Evolutionary conservation across 2,888 invertebrate genomes (phyloP), one percentile per base, ranked within the genome.

Genomic region (Drosophila subsilvestris): DNA sequence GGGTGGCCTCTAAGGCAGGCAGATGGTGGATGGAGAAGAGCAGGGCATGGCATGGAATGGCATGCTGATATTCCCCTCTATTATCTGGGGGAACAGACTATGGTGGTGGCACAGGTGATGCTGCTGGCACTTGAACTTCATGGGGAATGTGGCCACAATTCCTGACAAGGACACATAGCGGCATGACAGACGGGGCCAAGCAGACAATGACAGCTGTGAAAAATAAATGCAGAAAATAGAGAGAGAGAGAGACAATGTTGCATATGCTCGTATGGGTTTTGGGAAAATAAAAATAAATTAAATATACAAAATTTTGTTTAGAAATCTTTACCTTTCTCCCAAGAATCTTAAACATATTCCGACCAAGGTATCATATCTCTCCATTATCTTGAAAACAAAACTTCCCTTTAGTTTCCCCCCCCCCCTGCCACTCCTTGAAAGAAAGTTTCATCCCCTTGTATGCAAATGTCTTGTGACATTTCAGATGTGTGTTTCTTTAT

Each of bases 401-500:
- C 68, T 55, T 67, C 22, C 3, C 20, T 37, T 2, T 2, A 5
- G 12, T 32, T 29, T 32, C 29, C 29, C 22, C 29, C 49, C 32
- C n/a, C 1, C 3, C 8, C 10, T 1, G 0, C 10, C 32, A 2
- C 12, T n/a, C 32, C 12, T 32, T 14, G 37, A 6, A 14, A 17
- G 32, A 49, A 51, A 73, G 54, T 73, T 73, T 63, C 71, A 25
- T 55, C 53, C 37, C 57, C 58, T 65, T 70, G 72, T 85, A 83
- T 83, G 82, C 66, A 83, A 83, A 83, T 87, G 86, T 74, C 58
- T 69, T 48, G 59, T 22, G 63, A n/a, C 14, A 37, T 37, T n/a
- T 25, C 63, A 73, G 71, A 79, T 81, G 79, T 63, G 57, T 55
- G 51, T 71, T 63, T 78, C 82, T 85, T 80, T 80, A 85, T 85